A percentile compares a stretch with the other conserved stretches of the same genome.
These are phyloP conservation scores for Artemia franciscana DNA, from an alignment of 1,140 invertebrate genomes.

Conservation along the genomic window DNA sequence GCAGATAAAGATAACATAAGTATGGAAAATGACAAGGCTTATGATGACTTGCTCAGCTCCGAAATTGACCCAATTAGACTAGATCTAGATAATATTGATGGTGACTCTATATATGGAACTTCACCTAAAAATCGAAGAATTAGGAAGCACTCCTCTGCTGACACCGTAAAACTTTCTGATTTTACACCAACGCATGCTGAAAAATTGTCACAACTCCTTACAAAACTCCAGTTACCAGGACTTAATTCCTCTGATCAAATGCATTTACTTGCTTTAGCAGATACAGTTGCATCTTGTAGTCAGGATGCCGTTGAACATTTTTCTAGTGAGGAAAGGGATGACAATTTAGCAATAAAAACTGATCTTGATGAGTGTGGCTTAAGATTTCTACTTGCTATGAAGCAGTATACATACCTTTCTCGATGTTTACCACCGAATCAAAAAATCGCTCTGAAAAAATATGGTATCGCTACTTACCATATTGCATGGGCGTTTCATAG, in stretches of 20 bases:
- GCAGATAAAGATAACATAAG: constrained; percentile 33
- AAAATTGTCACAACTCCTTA: constrained; percentile 55
- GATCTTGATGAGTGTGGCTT: constrained; percentile 95
- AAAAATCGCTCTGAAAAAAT: constrained; percentile 56
- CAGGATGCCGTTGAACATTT: constrained; percentile 4
- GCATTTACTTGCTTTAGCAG: constrained; percentile 88
- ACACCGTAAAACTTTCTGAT: constrained; percentile 8
- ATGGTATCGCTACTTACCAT: constrained; percentile 74
- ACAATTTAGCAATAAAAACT: background rate
- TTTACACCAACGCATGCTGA: constrained; percentile 14
- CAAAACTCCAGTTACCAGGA: constrained; percentile 87
- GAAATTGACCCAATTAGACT: constrained; percentile 11
- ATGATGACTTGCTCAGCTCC: constrained; percentile 13
- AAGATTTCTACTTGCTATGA: constrained; percentile 84
- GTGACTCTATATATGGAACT: constrained; percentile 4
- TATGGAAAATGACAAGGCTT: constrained; percentile 8
- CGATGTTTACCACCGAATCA: constrained; percentile 70
- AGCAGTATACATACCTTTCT: constrained; percentile 87
- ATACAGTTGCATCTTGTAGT: constrained; percentile 66
- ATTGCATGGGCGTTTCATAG: constrained; percentile 98
- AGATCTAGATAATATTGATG: constrained; percentile 11
- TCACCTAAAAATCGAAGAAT: constrained; percentile 12
- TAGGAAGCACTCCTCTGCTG: constrained; percentile 19
- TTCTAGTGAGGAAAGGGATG: background rate
- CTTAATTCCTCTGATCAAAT: constrained; percentile 94